phyloP scores from a whole-genome alignment of 2,113 vertebrate species.

The Thymallus thymallus region DNA sequence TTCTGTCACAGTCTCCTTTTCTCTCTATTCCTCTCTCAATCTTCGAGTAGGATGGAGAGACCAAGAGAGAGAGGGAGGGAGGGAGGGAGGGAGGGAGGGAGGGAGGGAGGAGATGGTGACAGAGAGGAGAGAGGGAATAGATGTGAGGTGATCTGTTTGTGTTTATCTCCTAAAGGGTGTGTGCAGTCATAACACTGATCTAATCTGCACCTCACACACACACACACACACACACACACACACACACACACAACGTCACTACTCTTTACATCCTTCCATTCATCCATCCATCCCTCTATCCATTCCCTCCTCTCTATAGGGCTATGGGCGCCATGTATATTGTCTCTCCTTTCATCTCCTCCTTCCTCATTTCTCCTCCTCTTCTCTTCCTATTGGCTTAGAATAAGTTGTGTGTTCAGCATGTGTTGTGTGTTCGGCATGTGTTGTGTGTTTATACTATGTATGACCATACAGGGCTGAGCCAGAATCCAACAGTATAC shows the following conservation, averaged over 20 bases:
- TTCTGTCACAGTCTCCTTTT: too few relatives aligned
- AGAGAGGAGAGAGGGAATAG: constrained; percentile 50
- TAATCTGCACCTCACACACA: constrained; percentile 48
- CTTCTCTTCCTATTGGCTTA: not conserved
- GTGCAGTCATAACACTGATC: constrained; percentile 68
- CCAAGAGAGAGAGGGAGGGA: not conserved
- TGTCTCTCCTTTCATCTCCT: not conserved
- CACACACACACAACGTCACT: constrained; percentile 3
- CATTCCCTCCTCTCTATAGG: constrained; percentile 3
- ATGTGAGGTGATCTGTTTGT: constrained; percentile 62
- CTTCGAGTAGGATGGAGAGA: too few relatives aligned
- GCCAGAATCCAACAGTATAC: constrained; percentile 4
- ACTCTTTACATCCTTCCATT: constrained; percentile 42
- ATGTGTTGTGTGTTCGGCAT: constrained; percentile 12
- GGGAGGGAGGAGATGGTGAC: constrained; percentile 45
- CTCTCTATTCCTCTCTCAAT: too few relatives aligned
- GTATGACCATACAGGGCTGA: too few relatives aligned
- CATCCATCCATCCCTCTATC: constrained; percentile 20
- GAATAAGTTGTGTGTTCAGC: not conserved
- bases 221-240: constrained; percentile 21
- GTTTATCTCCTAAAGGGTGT: constrained; percentile 59
- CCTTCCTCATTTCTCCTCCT: constrained; percentile 27
- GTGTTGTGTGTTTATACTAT: not conserved
- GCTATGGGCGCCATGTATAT: not conserved
- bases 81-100: constrained; percentile 12